These are phyloP conservation scores for Chrysocyon brachyurus DNA, from an alignment of 2,797 vertebrate genomes.

Conservation along the genomic window DNA sequence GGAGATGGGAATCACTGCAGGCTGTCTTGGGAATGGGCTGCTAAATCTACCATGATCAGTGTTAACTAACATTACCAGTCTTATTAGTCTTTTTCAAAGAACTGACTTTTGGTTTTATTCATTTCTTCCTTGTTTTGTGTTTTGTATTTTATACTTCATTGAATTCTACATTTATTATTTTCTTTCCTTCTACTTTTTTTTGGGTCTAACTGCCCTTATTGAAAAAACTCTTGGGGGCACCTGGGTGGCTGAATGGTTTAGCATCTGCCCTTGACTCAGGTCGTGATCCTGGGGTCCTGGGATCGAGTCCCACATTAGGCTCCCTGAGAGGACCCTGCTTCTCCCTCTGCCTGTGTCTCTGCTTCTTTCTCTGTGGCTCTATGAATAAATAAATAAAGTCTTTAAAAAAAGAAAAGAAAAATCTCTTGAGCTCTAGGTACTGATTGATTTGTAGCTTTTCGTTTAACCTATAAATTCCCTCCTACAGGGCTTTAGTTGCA, in stretches of 20 bases:
- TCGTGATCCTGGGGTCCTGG: too few species aligned
- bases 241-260: too few species aligned
- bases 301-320: too few species aligned
- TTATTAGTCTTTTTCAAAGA: constrained; percentile 11
- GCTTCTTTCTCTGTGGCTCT: too few species aligned
- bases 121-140: neutral
- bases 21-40: neutral
- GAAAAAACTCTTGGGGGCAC: neutral
- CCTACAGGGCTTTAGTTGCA: neutral
- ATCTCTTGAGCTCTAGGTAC: neutral
- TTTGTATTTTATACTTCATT: constrained; percentile 22
- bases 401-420: neutral
- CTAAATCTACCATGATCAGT: neutral
- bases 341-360: too few species aligned
- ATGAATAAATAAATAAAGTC: too few species aligned
- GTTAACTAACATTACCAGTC: neutral
- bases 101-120: neutral
- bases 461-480: neutral
- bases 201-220: neutral
- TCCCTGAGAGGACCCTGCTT: too few species aligned
- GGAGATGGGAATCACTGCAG: neutral
- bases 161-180: neutral
- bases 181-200: neutral
- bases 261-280: too few species aligned
- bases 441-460: neutral